Evolutionary conservation across 2,888 invertebrate genomes (phyloP).

Genomic region (Leucoma salicis): DNA sequence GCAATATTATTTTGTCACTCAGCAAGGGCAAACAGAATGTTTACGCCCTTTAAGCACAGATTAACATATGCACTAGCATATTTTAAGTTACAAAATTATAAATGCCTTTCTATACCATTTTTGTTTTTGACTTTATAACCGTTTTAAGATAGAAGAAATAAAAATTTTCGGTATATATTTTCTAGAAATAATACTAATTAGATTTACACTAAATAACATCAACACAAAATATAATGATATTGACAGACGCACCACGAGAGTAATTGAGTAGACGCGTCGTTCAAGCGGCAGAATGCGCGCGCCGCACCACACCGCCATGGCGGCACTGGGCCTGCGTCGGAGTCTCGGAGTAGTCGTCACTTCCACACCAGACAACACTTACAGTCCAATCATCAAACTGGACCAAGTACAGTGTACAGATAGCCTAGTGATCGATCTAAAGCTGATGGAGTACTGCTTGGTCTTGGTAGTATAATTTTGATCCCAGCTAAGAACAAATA

Average conservation of each 20-base stretch:
- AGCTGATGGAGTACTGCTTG: no score
- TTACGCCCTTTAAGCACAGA: no score
- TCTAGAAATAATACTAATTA: neutral
- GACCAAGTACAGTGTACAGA: neutral
- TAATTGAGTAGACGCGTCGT: slow-evolving; percentile 73
- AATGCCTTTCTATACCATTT: no score
- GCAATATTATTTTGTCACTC: neutral
- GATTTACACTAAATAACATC: neutral
- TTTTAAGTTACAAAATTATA: no score
- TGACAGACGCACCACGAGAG: slow-evolving; percentile 66
- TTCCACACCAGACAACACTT: slow-evolving; percentile 34
- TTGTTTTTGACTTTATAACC: no score
- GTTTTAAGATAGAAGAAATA: no score
- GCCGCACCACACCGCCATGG: slow-evolving; percentile 80
- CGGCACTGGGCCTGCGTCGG: slow-evolving; percentile 60
- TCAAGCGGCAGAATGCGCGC: slow-evolving; percentile 75
- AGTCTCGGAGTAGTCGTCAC: slow-evolving; percentile 36
- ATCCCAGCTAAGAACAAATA: no score
- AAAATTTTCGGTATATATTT: no score
- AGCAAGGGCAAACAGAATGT: neutral
- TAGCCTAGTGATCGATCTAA: neutral
- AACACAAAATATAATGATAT: slow-evolving; percentile 8
- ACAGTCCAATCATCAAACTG: neutral
- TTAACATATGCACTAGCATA: no score
- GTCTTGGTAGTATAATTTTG: no score